These are phyloP conservation scores for Parnassius apollo DNA, from an alignment of 2,888 invertebrate genomes.

Conservation along the genomic window DNA sequence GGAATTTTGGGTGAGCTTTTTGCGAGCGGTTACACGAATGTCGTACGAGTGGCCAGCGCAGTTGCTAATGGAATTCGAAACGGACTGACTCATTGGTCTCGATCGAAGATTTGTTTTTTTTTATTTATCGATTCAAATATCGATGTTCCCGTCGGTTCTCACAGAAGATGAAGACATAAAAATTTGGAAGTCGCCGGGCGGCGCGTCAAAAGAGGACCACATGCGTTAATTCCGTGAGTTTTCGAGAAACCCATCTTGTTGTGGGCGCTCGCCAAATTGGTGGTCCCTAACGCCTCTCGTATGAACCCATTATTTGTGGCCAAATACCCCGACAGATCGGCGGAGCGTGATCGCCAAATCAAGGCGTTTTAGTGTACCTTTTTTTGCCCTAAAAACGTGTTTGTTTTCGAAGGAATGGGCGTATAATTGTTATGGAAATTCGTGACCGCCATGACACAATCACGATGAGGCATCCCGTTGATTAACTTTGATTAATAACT, in stretches of 20 bases:
- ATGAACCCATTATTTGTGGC: constrained; percentile 70
- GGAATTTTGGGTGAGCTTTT: constrained; percentile 63
- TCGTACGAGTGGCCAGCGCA: constrained; percentile 68
- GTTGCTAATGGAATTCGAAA: constrained; percentile 63
- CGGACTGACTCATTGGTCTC: constrained; percentile 53
- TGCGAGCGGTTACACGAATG: constrained; percentile 66
- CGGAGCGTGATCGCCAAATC: constrained; percentile 74
- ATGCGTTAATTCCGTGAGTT: constrained; percentile 67
- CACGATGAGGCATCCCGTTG: constrained; percentile 49
- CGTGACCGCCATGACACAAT: constrained; percentile 53
- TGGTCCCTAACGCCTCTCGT: constrained; percentile 74
- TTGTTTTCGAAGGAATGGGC: constrained; percentile 73
- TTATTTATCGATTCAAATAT: constrained; percentile 49
- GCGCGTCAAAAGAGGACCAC: constrained; percentile 74
- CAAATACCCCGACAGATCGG: constrained; percentile 58
- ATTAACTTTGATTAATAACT: constrained; percentile 54
- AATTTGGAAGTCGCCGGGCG: constrained; percentile 62
- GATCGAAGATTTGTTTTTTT: constrained; percentile 54
- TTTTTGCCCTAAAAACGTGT: constrained; percentile 62
- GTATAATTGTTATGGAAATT: constrained; percentile 72
- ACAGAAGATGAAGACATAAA: constrained; percentile 78
- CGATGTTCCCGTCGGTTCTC: constrained; percentile 58
- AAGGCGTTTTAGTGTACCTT: constrained; percentile 45
- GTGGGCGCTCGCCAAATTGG: constrained; percentile 70
- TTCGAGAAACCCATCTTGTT: constrained; percentile 53